Evolutionary conservation across 2,797 vertebrate species (phyloP).

Genomic region (Aeoliscus strigatus): DNA sequence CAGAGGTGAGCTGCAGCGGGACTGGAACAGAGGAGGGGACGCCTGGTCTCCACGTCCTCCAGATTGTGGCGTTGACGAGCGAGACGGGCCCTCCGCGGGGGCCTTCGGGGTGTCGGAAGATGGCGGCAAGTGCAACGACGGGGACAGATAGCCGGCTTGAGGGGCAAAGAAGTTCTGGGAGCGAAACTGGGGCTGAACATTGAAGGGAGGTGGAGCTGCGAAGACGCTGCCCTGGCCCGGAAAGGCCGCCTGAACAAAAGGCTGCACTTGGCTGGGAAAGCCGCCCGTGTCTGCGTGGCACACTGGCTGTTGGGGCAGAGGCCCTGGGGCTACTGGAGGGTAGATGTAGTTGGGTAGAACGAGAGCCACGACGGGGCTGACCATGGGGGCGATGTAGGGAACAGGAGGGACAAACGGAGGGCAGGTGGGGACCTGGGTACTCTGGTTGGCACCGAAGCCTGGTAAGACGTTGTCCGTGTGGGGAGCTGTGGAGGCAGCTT

Average conservation of each 20-base stretch:
- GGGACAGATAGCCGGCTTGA: conserved; percentile 49
- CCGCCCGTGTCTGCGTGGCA: conserved; percentile 37
- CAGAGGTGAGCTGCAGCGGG: conserved; percentile 90
- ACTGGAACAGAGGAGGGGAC: conserved; percentile 85
- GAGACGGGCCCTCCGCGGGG: conserved; percentile 59
- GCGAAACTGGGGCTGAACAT: conserved; percentile 62
- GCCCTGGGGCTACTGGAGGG: conserved; percentile 57
- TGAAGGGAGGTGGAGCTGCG: conserved; percentile 41
- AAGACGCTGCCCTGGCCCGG: conserved; percentile 59
- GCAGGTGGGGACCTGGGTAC: conserved; percentile 58
- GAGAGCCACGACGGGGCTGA: conserved; percentile 83
- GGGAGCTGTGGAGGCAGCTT: conserved; percentile 48
- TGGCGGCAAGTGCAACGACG: conserved; percentile 63
- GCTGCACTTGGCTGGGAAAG: conserved; percentile 36
- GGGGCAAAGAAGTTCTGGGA: conserved; percentile 55
- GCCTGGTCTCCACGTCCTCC: conserved; percentile 60
- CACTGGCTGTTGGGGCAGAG: conserved; percentile 34
- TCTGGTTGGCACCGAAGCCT: conserved; percentile 64
- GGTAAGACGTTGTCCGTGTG: conserved; percentile 52
- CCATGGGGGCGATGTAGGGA: conserved; percentile 72
- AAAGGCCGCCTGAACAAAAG: conserved; percentile 51
- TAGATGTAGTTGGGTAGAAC: conserved; percentile 84
- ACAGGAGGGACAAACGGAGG: conserved; percentile 56
- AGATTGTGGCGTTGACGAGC: conserved; percentile 77
- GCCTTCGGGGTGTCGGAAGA: conserved; percentile 62